Base-by-base conservation (phyloP, 1,140 invertebrate species). In the Micrasema longulum region DNA sequence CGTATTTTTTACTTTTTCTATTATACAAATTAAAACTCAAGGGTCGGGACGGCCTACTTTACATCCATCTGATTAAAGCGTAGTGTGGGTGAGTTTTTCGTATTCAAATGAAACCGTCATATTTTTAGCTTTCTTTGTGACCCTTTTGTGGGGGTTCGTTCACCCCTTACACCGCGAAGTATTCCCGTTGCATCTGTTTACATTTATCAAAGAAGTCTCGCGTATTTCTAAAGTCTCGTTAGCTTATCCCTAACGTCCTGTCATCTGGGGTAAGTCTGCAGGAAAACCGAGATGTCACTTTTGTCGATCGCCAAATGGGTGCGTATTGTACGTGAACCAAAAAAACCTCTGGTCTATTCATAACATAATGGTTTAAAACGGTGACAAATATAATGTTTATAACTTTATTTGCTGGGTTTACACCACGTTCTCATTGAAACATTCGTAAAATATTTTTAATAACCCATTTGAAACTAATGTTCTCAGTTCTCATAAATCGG, bases 111-210 rank as follows among this genome's bases (percentile, higher is more conserved):
- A 38, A 14, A 55, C 12, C 53, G 31, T 57, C 26, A 57, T 38
- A 45, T 48, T 45, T 18, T 41, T 23, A 5, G 16, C 38, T 41
- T 57, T 11, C 31, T 57, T 18, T 31, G 64, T 50, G n/a, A n/a
- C n/a, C n/a, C 36, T n/a, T 36, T 71, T 63, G 41, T 64, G n/a
- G 14, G 22, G 50, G 60, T 35, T 47, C 60, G 38, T 55, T 71
- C 69, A 71, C 69, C 69, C 35, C 43, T 43, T 20, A 14, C 55
- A 41, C 60, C 16, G 12, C 14, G 12, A 48, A 20, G 18, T 48
- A 63, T 48, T 57, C 48, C 26, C 26, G 5, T 50, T 67, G 31
- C 65, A 68, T 68, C 67, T 60, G 67, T 60, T 26, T 69, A 60
- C 67, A 43, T 57, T 47, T 38, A 48, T 63, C 69, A 63, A 63